Percentiles rank a stretch among this genome's conserved stretches.
Conservation (phyloP, 2,797 vertebrate species). For the Babyrousa celebensis region DNA sequence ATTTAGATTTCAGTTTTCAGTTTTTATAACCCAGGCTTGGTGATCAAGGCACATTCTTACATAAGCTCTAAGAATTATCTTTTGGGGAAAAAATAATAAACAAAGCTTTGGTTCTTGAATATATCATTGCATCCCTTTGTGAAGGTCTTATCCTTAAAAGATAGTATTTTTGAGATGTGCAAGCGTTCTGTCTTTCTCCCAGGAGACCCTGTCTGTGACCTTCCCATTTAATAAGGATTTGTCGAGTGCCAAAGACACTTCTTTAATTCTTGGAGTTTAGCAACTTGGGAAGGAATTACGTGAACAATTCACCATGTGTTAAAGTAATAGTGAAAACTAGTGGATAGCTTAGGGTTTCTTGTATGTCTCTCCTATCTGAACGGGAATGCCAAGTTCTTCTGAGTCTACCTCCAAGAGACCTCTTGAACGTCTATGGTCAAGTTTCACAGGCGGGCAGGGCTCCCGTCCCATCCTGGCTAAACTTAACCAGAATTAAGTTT, state of each 20-base stretch:
- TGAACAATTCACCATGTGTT: not conserved
- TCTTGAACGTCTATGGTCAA: not conserved
- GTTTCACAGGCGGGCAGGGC: not conserved
- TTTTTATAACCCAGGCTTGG: slow-evolving; percentile 19
- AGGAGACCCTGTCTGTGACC: not conserved
- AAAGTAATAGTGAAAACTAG: not conserved
- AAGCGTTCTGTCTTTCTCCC: slow-evolving; percentile 9
- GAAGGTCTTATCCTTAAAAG: slow-evolving; percentile 27
- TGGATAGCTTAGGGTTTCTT: not conserved
- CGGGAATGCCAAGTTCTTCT: not conserved
- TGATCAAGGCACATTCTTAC: slow-evolving; percentile 59
- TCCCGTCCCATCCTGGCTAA: not conserved
- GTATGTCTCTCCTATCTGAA: not conserved
- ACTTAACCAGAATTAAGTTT: not conserved
- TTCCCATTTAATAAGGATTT: not conserved
- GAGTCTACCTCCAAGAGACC: not conserved
- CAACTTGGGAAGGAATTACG: not conserved
- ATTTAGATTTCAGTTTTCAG: slow-evolving; percentile 52
- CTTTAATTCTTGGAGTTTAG: not conserved
- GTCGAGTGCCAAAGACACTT: not conserved
- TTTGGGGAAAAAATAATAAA: slow-evolving; percentile 62
- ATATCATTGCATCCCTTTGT: not conserved
- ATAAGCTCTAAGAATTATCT: slow-evolving; percentile 65
- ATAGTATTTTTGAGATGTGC: not conserved
- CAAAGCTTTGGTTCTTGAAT: slow-evolving; percentile 62